A percentile compares a stretch with the other conserved stretches of the same genome.
Evolutionary conservation across 2,797 vertebrate genomes (phyloP).

Genomic region (Novumbra hubbsi): DNA sequence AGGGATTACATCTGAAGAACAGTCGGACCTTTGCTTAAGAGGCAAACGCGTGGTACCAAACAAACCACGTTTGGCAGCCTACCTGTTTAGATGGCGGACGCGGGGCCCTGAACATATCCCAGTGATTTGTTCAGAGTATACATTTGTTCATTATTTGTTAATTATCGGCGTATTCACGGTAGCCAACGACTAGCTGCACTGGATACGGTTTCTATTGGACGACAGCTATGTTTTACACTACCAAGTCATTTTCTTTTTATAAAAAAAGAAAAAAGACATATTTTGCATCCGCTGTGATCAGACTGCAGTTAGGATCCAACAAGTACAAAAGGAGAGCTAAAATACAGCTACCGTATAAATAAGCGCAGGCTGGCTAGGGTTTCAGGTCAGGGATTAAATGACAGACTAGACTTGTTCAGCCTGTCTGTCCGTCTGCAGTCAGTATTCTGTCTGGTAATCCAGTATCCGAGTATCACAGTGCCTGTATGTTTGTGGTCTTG

Average conservation of each 20-base stretch:
- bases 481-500: not conserved
- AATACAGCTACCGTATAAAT: not conserved
- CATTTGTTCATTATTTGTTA: too few species aligned
- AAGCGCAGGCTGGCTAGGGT: not conserved
- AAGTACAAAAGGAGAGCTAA: not conserved
- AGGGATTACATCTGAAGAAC: too few species aligned
- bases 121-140: too few species aligned
- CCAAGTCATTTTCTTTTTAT: too few species aligned
- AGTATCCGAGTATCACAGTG: not conserved
- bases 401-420: not conserved
- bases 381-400: constrained; percentile 5
- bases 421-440: too few species aligned
- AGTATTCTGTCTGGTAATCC: too few species aligned
- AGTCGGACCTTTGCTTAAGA: too few species aligned
- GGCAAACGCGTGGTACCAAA: too few species aligned
- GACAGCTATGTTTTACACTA: not conserved
- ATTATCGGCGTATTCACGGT: too few species aligned
- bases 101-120: not conserved
- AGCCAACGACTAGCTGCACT: not conserved
- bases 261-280: too few species aligned
- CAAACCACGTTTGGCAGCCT: too few species aligned
- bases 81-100: not conserved
- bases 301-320: not conserved
- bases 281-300: not conserved
- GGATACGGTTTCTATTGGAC: not conserved